A percentile compares a stretch with the other conserved stretches of the same genome.
Conservation (phyloP, 2,797 vertebrate species). For the Cephalopachus bancanus region DNA sequence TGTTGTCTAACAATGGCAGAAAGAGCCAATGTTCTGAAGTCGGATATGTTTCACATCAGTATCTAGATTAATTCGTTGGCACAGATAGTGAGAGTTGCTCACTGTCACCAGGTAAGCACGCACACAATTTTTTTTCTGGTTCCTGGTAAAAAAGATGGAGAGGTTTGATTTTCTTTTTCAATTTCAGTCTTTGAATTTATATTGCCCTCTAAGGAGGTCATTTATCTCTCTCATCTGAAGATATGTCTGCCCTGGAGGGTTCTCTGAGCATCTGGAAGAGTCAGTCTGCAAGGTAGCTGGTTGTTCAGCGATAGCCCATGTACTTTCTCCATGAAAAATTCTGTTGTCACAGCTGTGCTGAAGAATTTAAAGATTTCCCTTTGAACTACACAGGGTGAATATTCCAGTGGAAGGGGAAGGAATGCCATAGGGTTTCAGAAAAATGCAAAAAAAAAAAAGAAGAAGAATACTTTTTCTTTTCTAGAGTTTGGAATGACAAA, state of each 20-base stretch:
- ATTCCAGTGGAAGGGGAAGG: background rate
- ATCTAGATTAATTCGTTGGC: background rate
- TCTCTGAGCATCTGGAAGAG: background rate
- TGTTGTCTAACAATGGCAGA: background rate
- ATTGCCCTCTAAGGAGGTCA: background rate
- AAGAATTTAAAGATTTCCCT: background rate
- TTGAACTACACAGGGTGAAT: background rate
- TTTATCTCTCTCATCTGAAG: slow-evolving; percentile 51
- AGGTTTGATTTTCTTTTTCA: slow-evolving; percentile 28
- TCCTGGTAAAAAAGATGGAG: background rate
- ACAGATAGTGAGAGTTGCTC: background rate
- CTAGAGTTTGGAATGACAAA: background rate
- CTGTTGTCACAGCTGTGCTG: background rate
- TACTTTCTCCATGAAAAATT: background rate
- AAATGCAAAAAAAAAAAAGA: background rate
- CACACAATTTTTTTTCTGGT: background rate
- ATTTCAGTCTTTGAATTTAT: slow-evolving; percentile 45
- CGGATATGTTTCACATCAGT: background rate
- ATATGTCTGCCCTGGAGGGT: background rate
- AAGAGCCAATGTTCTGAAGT: background rate
- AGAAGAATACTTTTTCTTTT: background rate
- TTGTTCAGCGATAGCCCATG: background rate
- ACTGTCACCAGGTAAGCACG: background rate
- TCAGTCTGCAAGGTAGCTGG: background rate
- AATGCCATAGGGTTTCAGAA: background rate